Conservation (phyloP, 2,113 vertebrate species). For the Rhinolophus sinicus region DNA sequence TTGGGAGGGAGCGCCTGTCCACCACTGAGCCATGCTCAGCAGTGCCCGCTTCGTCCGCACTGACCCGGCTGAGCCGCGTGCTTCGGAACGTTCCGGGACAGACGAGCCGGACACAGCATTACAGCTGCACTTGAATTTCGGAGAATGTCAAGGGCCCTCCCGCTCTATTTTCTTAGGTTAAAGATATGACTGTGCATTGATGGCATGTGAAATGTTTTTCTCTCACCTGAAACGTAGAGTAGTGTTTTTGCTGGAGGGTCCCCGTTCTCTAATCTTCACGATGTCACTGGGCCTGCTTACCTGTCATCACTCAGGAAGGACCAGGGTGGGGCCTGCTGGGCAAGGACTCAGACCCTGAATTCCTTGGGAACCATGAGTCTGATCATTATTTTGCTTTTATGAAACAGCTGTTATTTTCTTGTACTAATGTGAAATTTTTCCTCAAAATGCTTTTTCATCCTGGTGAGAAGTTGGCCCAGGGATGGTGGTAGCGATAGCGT, state of each 20-base stretch:
- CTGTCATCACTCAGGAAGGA: background rate
- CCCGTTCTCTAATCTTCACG: conserved; percentile 75
- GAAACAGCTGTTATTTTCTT: background rate
- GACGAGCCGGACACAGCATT: conserved; percentile 84
- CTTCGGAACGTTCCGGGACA: conserved; percentile 80
- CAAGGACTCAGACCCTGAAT: background rate
- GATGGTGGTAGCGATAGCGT: accelerated
- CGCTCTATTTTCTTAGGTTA: conserved; percentile 53
- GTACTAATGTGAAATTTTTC: conserved; percentile 67
- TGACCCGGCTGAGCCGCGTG: conserved; percentile 84
- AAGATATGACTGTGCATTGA: conserved; percentile 75
- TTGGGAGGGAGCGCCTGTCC: conserved; percentile 80
- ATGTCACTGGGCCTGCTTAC: background rate
- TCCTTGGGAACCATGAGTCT: background rate
- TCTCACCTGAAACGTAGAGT: background rate
- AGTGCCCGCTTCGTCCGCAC: conserved; percentile 88
- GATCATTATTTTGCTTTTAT: background rate
- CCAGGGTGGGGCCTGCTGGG: background rate
- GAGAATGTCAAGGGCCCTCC: conserved; percentile 77
- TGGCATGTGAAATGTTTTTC: conserved; percentile 63
- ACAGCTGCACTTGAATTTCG: conserved; percentile 88
- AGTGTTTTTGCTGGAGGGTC: conserved; percentile 74
- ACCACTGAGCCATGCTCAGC: conserved; percentile 88
- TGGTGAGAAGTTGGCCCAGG: background rate
- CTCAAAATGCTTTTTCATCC: background rate